These are phyloP conservation scores for Pammene aurita DNA, from an alignment of 2,888 invertebrate genomes.

Conservation along the genomic window DNA sequence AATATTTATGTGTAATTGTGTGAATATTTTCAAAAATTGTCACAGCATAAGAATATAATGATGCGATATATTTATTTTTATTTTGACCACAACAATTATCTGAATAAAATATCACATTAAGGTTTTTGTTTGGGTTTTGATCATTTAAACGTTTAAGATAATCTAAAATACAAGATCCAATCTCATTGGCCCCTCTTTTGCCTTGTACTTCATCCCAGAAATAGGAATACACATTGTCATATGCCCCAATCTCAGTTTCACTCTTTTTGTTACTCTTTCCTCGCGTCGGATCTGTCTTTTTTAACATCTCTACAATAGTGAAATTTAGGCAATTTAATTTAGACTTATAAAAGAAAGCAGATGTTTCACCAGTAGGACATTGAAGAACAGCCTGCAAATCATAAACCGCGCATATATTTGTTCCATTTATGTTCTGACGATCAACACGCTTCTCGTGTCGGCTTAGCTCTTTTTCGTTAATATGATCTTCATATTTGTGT, in stretches of 20 bases:
- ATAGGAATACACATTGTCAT: no score
- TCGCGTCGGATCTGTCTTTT: slow-evolving; percentile 33
- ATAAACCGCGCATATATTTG: slow-evolving; percentile 42
- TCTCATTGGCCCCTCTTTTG: slow-evolving; percentile 36
- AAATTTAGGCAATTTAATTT: slow-evolving; percentile 45
- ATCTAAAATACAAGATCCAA: slow-evolving; percentile 32
- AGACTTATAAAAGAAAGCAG: slow-evolving; percentile 41
- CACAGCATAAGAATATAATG: slow-evolving; percentile 42
- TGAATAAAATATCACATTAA: slow-evolving; percentile 45
- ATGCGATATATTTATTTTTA: slow-evolving; percentile 44
- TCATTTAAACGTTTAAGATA: slow-evolving; percentile 23
- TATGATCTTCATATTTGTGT: slow-evolving; percentile 44
- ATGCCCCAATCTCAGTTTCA: no score
- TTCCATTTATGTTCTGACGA: slow-evolving; percentile 43
- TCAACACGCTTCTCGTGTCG: slow-evolving; percentile 46
- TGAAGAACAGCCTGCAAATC: slow-evolving; percentile 47
- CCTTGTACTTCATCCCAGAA: slow-evolving; percentile 43
- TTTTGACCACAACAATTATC: slow-evolving; percentile 51
- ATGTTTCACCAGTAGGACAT: slow-evolving; percentile 37
- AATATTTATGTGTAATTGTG: no score
- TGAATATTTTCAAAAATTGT: no score
- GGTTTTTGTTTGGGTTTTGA: slow-evolving; percentile 8
- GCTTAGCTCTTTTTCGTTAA: slow-evolving; percentile 45
- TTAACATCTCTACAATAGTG: slow-evolving; percentile 41
- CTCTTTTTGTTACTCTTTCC: no score